phyloP scores from a whole-genome alignment of 2,888 invertebrate genomes.

The Ophioninae sp. region DNA sequence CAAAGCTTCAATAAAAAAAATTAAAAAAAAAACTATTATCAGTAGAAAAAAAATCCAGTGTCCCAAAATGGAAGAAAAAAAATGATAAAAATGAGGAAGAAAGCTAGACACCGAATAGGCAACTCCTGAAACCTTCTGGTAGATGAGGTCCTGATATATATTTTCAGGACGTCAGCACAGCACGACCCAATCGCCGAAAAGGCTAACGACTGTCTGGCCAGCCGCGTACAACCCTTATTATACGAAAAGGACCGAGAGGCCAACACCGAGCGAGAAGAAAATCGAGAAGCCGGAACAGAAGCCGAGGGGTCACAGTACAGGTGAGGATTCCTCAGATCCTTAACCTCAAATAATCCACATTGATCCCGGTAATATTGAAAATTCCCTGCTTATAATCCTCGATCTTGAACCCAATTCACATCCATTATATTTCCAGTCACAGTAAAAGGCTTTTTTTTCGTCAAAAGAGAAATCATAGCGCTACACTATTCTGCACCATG shows the following conservation, averaged over 20 bases:
- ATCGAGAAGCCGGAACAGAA: slow-evolving; percentile 78
- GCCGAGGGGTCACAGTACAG: slow-evolving; percentile 76
- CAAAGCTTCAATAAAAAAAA: neutral
- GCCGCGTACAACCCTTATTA: slow-evolving; percentile 77
- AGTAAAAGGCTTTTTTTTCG: slow-evolving; percentile 58
- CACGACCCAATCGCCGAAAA: slow-evolving; percentile 75
- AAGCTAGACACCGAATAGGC: slow-evolving; percentile 43
- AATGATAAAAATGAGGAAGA: neutral
- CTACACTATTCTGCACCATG: slow-evolving; percentile 78
- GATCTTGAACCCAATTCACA: slow-evolving; percentile 3
- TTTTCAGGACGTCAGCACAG: slow-evolving; percentile 79
- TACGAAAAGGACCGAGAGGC: slow-evolving; percentile 79
- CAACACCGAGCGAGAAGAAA: slow-evolving; percentile 76
- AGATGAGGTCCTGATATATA: slow-evolving; percentile 71
- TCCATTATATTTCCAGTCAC: slow-evolving; percentile 25
- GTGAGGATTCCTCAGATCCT: slow-evolving; percentile 70
- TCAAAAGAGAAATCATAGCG: slow-evolving; percentile 62
- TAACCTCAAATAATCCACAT: slow-evolving; percentile 17
- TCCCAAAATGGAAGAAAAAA: neutral
- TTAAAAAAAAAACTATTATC: slow-evolving; percentile 3
- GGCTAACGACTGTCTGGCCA: slow-evolving; percentile 78
- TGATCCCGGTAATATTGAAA: slow-evolving; percentile 13
- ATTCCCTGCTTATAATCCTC: slow-evolving; percentile 46
- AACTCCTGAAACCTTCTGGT: slow-evolving; percentile 65
- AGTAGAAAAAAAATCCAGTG: slow-evolving; percentile 9